These are phyloP conservation scores for Pantherophis alleghaniensis DNA, from an alignment of 2,797 vertebrate genomes.

Conservation along the genomic window DNA sequence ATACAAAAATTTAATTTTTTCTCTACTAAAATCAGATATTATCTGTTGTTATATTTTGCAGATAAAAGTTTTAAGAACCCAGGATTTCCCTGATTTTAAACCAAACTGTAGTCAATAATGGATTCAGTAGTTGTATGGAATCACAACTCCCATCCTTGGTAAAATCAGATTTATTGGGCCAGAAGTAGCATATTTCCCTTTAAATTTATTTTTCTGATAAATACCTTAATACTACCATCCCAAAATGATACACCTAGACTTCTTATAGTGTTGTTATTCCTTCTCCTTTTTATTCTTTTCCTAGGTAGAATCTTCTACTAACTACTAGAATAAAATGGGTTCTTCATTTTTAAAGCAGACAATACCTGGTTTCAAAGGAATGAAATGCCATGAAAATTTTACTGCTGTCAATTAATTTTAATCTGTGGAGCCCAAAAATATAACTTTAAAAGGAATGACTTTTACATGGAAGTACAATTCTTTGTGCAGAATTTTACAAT, in stretches of 20 bases:
- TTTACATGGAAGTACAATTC: background rate
- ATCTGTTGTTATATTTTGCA: background rate
- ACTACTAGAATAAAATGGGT: background rate
- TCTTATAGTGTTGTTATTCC: background rate
- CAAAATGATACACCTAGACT: background rate
- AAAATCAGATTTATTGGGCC: background rate
- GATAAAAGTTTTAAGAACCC: background rate
- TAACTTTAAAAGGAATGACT: background rate
- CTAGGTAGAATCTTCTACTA: background rate
- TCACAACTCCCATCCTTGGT: background rate
- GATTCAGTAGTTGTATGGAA: background rate
- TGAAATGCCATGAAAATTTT: background rate
- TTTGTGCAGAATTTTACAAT: background rate
- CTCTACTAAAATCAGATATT: background rate
- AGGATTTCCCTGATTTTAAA: background rate
- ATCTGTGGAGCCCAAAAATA: background rate
- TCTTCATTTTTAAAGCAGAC: background rate
- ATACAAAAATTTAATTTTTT: background rate
- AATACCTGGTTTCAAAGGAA: background rate
- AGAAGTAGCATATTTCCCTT: background rate
- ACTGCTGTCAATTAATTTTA: background rate
- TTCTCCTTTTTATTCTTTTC: background rate
- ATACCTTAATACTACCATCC: background rate
- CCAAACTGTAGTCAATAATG: background rate
- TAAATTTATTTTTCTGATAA: background rate